These are phyloP conservation scores for Graptemys geographica DNA, from an alignment of 2,797 vertebrate species.

Conservation along the genomic window DNA sequence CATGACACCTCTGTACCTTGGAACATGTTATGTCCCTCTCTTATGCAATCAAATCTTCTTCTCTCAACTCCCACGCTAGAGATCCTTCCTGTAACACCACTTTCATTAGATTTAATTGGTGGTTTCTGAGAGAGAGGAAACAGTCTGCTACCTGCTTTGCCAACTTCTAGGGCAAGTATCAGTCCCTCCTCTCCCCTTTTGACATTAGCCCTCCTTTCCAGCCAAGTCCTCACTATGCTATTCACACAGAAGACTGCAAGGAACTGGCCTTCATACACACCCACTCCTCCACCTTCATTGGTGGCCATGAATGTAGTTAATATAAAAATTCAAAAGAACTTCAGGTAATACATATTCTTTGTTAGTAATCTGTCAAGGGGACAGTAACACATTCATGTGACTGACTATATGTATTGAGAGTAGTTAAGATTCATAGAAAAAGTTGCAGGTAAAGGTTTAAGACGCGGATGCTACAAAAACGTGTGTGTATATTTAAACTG, in stretches of 20 bases:
- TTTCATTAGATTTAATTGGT: background rate
- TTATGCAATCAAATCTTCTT: background rate
- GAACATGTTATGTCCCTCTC: background rate
- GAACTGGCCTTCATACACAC: background rate
- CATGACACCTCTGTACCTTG: background rate
- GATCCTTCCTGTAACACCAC: background rate
- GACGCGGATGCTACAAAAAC: background rate
- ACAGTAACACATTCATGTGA: background rate
- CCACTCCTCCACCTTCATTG: background rate
- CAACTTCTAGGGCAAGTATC: background rate
- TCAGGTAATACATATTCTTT: background rate
- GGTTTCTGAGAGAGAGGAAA: background rate
- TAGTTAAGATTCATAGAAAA: background rate
- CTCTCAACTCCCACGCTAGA: background rate
- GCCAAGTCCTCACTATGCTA: background rate
- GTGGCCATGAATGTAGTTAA: background rate
- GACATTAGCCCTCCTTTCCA: background rate
- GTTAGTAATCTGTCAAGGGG: background rate
- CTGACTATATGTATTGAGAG: background rate
- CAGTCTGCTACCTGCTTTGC: background rate
- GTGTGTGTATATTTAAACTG: background rate
- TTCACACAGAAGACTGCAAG: background rate
- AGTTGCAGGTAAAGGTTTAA: background rate
- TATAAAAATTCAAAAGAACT: background rate
- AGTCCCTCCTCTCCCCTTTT: background rate